phyloP scores from a whole-genome alignment of 2,888 invertebrate species.

The Protonemura montana region DNA sequence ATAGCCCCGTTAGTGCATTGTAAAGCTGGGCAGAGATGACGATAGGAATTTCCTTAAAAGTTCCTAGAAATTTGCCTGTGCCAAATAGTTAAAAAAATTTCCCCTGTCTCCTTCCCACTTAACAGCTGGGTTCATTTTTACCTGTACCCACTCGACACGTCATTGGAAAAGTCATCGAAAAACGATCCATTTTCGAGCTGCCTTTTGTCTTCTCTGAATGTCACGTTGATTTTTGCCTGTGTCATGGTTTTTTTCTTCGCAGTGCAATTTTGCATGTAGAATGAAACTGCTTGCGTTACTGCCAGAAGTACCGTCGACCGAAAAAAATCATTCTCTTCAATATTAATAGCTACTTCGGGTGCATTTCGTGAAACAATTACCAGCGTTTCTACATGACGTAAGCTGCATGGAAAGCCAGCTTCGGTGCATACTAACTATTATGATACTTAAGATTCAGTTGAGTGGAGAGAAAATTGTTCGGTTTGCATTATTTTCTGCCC shows the following conservation, averaged over 20 bases:
- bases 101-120: no score
- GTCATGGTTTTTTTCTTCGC: neutral
- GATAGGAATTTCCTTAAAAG: neutral
- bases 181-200: neutral
- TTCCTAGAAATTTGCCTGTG: neutral
- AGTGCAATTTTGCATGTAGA: neutral
- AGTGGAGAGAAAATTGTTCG: neutral
- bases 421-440: neutral
- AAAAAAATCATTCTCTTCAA: conserved; percentile 5
- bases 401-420: neutral
- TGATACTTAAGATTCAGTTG: neutral
- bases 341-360: conserved; percentile 7
- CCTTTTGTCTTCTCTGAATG: neutral
- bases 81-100: no score
- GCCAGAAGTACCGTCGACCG: neutral
- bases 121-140: no score
- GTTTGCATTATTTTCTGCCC: neutral
- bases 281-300: neutral
- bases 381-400: neutral
- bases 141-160: no score
- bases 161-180: neutral
- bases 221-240: neutral
- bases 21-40: no score
- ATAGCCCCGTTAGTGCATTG: neutral
- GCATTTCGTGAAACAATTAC: conserved; percentile 12